phyloP scores from a whole-genome alignment of 2,888 invertebrate species.

The Salpingus planirostris region DNA sequence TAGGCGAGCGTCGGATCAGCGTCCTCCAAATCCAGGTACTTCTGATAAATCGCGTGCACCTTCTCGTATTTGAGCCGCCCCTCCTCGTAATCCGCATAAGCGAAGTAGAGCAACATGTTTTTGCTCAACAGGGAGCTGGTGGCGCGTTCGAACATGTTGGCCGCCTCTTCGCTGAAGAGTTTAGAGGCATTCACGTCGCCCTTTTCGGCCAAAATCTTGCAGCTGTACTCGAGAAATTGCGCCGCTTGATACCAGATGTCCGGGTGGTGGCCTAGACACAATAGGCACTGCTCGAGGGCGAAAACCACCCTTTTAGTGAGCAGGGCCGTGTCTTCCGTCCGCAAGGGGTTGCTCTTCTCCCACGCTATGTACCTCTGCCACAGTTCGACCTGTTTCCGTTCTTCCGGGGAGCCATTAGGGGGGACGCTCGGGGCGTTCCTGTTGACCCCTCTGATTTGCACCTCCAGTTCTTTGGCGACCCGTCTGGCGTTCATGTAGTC shows the following conservation, averaged over 20 bases:
- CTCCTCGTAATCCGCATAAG: constrained; percentile 98
- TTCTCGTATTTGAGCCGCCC: constrained; percentile 92
- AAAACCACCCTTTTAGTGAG: constrained; percentile 95
- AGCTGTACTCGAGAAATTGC: constrained; percentile 90
- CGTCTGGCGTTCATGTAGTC: constrained; percentile 97
- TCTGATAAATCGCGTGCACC: constrained; percentile 92
- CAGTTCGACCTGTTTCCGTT: constrained; percentile 85
- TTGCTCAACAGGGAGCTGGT: constrained; percentile 81
- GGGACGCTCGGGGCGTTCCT: constrained; percentile 93
- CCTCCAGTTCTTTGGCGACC: constrained; percentile 94
- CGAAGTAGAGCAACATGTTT: constrained; percentile 92
- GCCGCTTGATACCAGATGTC: constrained; percentile 99
- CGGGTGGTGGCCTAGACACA: constrained; percentile 95
- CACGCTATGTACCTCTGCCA: constrained; percentile 99
- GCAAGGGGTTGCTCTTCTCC: constrained; percentile 93
- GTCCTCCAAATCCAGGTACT: constrained; percentile 78
- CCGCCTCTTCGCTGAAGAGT: constrained; percentile 89
- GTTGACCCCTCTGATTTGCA: constrained; percentile 89
- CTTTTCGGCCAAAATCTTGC: constrained; percentile 88
- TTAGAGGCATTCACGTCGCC: constrained; percentile 92
- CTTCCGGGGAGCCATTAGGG: constrained; percentile 84
- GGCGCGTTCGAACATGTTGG: constrained; percentile 90
- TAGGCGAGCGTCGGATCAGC: constrained; percentile 95
- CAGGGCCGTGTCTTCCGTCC: constrained; percentile 91
- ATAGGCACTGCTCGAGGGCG: constrained; percentile 93